Evolutionary conservation across 1,140 invertebrate genomes (phyloP), one percentile per base, ranked within the genome.

Genomic region (Pentalonia nigronervosa): DNA sequence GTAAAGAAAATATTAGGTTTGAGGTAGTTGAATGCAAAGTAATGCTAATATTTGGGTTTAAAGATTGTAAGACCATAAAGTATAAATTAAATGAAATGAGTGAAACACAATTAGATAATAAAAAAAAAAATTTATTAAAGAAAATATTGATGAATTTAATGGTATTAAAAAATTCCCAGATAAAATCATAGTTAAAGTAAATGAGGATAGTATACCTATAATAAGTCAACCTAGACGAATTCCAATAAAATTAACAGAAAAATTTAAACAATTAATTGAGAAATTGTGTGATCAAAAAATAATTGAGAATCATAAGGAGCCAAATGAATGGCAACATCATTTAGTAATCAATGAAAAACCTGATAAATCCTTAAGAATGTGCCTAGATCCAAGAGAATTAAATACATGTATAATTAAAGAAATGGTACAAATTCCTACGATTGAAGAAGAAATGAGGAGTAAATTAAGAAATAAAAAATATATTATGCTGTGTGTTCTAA

Each of bases 291-390:
- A 41, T 41, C 41, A 41, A 4, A 41, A 41, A 41, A 41, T 48
- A 48, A 48, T 48, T 48, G 47, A 48, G 47, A 48, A 48, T n/a
- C n/a, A n/a, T n/a, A 48, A 11, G 47, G 86, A 87, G 86, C 86
- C 86, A 48, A 48, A 25, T 48, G 93, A 94, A 23, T 96, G 95
- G 95, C 94, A 94, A 47, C 94, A 95, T 60, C 95, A 95, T n/a
- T 94, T 48, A 48, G 47, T 95, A 87, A 94, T 94, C 30, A 94
- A 95, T 9, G 94, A 94, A 81, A 95, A 96, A 92, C 92, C 94
- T 76, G 94, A 95, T 93, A 95, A 94, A 14, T 93, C 93, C 76
- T 93, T 95, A 17, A 94, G 93, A 93, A 93, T 93, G 41, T 93
- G 93, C 60, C 88, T 93, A 86, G 93, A 93, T 56, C 93, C 93